Conservation (phyloP, 1,140 invertebrate genomes). For the Plectrocnemia conspersa region DNA sequence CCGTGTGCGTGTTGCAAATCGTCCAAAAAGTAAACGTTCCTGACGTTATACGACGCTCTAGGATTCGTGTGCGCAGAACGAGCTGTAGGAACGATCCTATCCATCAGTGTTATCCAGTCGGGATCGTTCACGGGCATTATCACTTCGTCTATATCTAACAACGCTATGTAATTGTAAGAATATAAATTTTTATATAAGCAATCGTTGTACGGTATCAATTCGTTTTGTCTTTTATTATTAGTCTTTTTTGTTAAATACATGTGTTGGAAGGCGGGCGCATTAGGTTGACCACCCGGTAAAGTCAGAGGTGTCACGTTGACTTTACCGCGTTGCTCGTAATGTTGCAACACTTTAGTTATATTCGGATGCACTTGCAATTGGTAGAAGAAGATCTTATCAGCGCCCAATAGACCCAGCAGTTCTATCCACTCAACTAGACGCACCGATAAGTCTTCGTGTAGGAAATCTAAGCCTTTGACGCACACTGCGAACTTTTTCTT, state of each 20-base stretch:
- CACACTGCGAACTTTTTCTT: conserved; percentile 88
- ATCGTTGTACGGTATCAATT: conserved; percentile 95
- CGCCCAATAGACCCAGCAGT: conserved; percentile 77
- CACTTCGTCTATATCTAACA: conserved; percentile 91
- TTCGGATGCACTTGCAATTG: conserved; percentile 87
- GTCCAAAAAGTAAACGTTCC: conserved; percentile 93
- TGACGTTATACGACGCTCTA: conserved; percentile 77
- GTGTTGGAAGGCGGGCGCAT: conserved; percentile 81
- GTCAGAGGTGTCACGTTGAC: conserved; percentile 83
- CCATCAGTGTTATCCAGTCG: conserved; percentile 79
- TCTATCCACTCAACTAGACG: conserved; percentile 94
- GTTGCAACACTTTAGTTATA: conserved; percentile 79
- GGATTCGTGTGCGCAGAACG: conserved; percentile 71
- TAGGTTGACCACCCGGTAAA: conserved; percentile 86
- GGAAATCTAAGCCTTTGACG: conserved; percentile 89
- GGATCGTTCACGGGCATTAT: conserved; percentile 82
- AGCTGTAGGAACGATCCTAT: conserved; percentile 65
- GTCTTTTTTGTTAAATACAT: conserved; percentile 84
- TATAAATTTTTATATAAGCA: conserved; percentile 93
- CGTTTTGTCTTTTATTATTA: conserved; percentile 89
- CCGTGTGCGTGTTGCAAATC: conserved; percentile 77
- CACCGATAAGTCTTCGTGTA: conserved; percentile 86
- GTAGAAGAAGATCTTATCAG: conserved; percentile 91
- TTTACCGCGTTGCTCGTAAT: conserved; percentile 71
- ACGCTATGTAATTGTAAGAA: conserved; percentile 81